Evolutionary conservation across 2,797 vertebrate genomes (phyloP), one percentile per base, ranked within the genome.

Genomic region (Crocidura indochinensis): DNA sequence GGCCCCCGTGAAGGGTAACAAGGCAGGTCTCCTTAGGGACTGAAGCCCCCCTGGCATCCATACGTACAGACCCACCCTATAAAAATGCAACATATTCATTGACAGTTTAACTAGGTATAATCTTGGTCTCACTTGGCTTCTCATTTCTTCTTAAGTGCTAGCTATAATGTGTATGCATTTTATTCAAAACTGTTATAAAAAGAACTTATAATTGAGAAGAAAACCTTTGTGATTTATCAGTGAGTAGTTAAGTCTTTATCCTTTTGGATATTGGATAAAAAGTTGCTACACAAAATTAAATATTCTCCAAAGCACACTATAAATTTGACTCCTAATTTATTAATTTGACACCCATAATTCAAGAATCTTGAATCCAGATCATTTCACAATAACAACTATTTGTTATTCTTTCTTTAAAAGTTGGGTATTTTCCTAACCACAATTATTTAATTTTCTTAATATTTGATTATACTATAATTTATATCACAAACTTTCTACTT

Each of bases 361-460:
- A 73, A 22, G 73, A 15, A 80, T 29, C 26, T 62, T 69, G 9
- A 92, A 81, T 69, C 27, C 6, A n/a, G 2, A 24, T 49, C 24
- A 71, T 64, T 22, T 82, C 24, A 31, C 56, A 77, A 53, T 81
- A 82, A 29, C 71, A 53, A 71, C 6, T 49, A 0, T 83, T 49
- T 46, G 27, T 76, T 46, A 88, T 31, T 26, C 44, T 60, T 84
- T 65, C 38, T 46, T 86, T 64, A 74, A 87, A 88, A n/a, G 2
- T 90, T 77, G 27, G 1, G 3, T 68, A 10, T 73, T 4, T 92
- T 11, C 12, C 88, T 64, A 68, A 65, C 4, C 1, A 83, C 27
- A 81, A 0, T 69, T 88, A 20, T 44, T 74, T 47, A 10, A 68
- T 93, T 84, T 31, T 64, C 4, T 14, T 67, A 2, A 27, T 46